A percentile compares a stretch with the other conserved stretches of the same genome.
These are phyloP conservation scores for Drosophila stalkeri DNA, from an alignment of 2,888 invertebrate species.

Conservation along the genomic window DNA sequence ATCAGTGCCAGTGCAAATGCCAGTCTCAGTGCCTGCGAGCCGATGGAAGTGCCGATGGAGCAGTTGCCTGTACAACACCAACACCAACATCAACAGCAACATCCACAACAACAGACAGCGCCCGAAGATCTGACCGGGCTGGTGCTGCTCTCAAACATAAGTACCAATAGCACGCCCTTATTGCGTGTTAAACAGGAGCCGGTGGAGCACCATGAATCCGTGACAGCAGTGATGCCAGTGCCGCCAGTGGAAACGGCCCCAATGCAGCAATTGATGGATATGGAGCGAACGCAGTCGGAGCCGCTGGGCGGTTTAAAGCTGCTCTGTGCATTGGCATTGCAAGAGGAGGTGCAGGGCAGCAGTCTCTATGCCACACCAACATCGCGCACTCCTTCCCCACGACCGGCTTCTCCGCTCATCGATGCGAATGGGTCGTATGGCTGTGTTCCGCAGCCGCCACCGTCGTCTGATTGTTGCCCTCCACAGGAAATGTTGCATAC, in stretches of 20 bases:
- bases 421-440: slow-evolving; percentile 23
- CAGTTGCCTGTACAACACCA: slow-evolving; percentile 18
- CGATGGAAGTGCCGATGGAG: slow-evolving; percentile 27
- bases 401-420: slow-evolving; percentile 16
- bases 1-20: slow-evolving; percentile 45
- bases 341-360: slow-evolving; percentile 87
- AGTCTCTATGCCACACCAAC: slow-evolving; percentile 66
- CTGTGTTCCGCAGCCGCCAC: slow-evolving; percentile 1
- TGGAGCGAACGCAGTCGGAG: slow-evolving; percentile 60
- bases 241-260: slow-evolving; percentile 21
- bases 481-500: slow-evolving; percentile 23
- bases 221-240: slow-evolving; percentile 11
- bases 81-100: not conserved
- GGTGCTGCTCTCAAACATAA: slow-evolving; percentile 92
- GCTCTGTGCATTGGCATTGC: slow-evolving; percentile 92
- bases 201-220: slow-evolving; percentile 62
- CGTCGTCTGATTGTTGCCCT: slow-evolving; percentile 32
- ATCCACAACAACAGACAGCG: slow-evolving; percentile 31
- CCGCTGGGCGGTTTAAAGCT: slow-evolving; percentile 89
- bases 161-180: slow-evolving; percentile 90
- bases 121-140: slow-evolving; percentile 92
- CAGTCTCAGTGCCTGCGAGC: slow-evolving; percentile 47
- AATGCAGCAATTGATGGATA: slow-evolving; percentile 33
- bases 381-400: slow-evolving; percentile 67
- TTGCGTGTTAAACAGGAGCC: slow-evolving; percentile 84